Evolutionary conservation across 2,888 invertebrate species (phyloP), one percentile per base, ranked within the genome.

Genomic region (Agrochola macilenta): DNA sequence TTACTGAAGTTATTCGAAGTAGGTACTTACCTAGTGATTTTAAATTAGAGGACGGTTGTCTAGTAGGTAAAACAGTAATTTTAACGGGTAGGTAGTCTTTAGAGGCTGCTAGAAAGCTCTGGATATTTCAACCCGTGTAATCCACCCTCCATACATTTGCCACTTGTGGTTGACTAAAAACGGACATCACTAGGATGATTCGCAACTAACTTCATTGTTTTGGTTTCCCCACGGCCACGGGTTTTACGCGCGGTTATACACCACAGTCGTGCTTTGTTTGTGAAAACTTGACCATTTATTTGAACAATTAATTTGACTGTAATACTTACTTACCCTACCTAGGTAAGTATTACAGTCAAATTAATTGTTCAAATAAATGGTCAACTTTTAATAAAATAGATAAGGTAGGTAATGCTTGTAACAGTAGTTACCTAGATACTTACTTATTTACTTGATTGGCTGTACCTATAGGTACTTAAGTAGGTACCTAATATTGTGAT

Each of bases 401-500:
- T 14, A 17, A 14, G 30, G 30, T 20, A 20, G 8, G 20, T 30
- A 49, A 66, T 66, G 49, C 20, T 49, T 46, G 20, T 12, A 8
- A 49, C 12, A 46, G 43, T 57, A 63, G 26, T 20, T 57, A 71
- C 26, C 12, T n/a, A 66, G 12, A 2, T 43, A 35, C 35, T 35
- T 35, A 70, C 23, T 39, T 58, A 17, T 30, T 26, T 26, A 66
- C 26, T 17, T 69, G n/a, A 26, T 17, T 69, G 43, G 20, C 5
- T 30, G 30, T 66, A 49, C 20, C 17, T 35, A n/a, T 8, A 35
- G 35, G 35, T 35, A 5, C 30, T 23, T 35, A 26, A 8, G 5
- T 35, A 26, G 5, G 5, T 58, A 43, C 9, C 9, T 43, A 58
- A 35, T 60, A 76, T 78, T 58, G 39, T 68, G 57, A 66, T 49